These are phyloP conservation scores for Anguilla marmorata DNA, from an alignment of 2,797 vertebrate species.

Conservation along the genomic window DNA sequence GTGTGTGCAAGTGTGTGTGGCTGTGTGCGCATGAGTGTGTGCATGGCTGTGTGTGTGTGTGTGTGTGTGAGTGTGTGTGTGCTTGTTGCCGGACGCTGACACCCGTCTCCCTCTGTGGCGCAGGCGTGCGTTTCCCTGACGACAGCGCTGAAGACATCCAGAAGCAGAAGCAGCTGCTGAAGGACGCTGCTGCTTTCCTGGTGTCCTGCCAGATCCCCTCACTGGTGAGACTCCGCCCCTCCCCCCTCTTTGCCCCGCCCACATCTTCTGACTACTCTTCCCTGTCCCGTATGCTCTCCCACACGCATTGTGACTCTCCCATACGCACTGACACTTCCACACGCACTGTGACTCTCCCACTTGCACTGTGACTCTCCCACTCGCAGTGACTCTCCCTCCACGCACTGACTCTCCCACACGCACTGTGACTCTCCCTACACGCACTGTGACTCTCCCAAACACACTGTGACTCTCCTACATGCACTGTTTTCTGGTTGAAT, in stretches of 20 bases:
- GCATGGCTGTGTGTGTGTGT: background rate
- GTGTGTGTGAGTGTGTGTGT: background rate
- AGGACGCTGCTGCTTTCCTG: slow-evolving; percentile 90
- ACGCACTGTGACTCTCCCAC: too few species aligned
- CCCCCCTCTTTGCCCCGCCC: background rate
- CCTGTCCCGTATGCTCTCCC: too few species aligned
- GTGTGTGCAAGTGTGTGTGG: background rate
- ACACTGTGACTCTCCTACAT: too few species aligned
- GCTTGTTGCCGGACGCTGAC: background rate
- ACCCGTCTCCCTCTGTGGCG: slow-evolving; percentile 19
- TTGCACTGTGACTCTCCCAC: too few species aligned
- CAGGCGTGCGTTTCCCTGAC: slow-evolving; percentile 92
- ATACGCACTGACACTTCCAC: too few species aligned
- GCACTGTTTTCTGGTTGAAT: background rate
- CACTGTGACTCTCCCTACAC: too few species aligned
- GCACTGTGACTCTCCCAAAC: too few species aligned
- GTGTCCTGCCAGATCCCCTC: slow-evolving; percentile 95
- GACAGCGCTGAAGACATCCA: slow-evolving; percentile 81
- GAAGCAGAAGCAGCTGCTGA: slow-evolving; percentile 95
- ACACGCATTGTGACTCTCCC: too few species aligned
- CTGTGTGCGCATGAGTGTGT: too few species aligned
- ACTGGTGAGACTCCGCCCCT: slow-evolving; percentile 76
- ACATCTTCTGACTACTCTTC: background rate
- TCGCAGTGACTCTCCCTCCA: too few species aligned
- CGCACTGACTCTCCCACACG: too few species aligned